Evolutionary conservation across 2,797 vertebrate genomes (phyloP).

Genomic region (Gorsachius magnificus): DNA sequence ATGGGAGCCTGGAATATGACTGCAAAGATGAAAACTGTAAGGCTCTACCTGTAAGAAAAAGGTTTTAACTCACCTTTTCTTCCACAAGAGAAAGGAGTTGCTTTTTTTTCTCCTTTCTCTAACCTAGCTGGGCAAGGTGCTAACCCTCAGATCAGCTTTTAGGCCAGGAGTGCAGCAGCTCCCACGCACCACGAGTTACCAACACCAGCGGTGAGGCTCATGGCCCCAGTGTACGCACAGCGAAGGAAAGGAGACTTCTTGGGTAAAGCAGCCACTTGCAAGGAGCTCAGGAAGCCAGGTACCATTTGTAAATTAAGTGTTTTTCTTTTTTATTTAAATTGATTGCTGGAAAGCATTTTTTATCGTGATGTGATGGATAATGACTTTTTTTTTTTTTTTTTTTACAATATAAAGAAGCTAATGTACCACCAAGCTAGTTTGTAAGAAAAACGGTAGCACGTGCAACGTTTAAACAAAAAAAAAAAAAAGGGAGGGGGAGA

Average conservation of each 20-base stretch:
- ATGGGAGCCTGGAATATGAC: neutral
- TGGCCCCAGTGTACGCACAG: rapidly evolving
- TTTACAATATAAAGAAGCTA: slow-evolving; percentile 71
- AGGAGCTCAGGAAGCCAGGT: neutral
- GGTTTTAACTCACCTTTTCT: neutral
- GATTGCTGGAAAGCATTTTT: slow-evolving; percentile 70
- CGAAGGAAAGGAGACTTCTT: neutral
- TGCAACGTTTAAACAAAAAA: slow-evolving; percentile 60
- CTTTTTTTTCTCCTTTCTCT: neutral
- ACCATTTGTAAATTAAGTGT: slow-evolving; percentile 51
- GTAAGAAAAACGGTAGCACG: slow-evolving; percentile 46
- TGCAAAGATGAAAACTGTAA: neutral
- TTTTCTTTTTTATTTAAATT: slow-evolving; percentile 72
- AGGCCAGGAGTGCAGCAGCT: neutral
- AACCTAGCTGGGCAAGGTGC: too few relatives aligned
- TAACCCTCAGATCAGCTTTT: rapidly evolving
- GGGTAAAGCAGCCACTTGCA: neutral
- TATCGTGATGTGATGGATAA: slow-evolving; percentile 61
- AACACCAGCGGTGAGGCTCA: rapidly evolving
- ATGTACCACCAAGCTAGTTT: slow-evolving; percentile 53
- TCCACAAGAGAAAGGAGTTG: neutral
- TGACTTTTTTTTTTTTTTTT: slow-evolving; percentile 48
- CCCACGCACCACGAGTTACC: rapidly evolving
- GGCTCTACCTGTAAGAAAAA: rapidly evolving
- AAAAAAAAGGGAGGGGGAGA: neutral